Percentiles rank a stretch among this genome's conserved stretches.
Conservation (phyloP, 2,113 vertebrate genomes). For the Caracal caracal region DNA sequence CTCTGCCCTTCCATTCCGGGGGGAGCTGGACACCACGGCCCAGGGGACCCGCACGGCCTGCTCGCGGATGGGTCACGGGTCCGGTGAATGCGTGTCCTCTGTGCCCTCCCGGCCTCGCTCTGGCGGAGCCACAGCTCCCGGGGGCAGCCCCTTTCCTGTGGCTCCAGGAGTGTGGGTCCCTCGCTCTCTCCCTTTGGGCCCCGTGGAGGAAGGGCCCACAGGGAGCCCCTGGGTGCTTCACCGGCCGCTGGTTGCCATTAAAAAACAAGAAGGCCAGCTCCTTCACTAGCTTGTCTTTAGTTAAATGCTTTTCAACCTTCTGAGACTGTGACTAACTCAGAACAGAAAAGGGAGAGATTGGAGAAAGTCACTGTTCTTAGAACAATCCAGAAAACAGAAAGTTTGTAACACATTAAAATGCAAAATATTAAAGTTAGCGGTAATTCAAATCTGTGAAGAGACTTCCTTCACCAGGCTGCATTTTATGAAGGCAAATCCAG, state of each 20-base stretch:
- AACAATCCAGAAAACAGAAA: not conserved
- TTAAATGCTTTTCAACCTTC: too few relatives aligned
- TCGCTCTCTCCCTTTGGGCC: accelerated
- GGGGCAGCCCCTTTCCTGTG: not conserved
- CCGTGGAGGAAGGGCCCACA: not conserved
- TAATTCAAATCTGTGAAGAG: not conserved
- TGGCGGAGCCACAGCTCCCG: not conserved
- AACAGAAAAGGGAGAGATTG: not conserved
- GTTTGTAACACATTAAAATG: not conserved
- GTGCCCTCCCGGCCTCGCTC: not conserved
- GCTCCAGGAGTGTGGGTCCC: too few relatives aligned
- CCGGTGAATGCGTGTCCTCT: not conserved
- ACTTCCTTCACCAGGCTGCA: not conserved
- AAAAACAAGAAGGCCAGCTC: not conserved
- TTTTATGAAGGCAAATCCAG: not conserved
- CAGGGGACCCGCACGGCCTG: accelerated
- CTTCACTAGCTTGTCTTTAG: not conserved
- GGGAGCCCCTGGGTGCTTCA: not conserved
- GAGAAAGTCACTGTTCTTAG: not conserved
- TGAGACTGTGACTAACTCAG: not conserved
- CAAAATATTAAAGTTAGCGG: not conserved
- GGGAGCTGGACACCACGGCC: not conserved
- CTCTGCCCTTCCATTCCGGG: not conserved
- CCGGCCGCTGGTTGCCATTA: not conserved
- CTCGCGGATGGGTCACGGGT: accelerated